Evolutionary conservation across 2,113 vertebrate species (phyloP).

Genomic region (Spheniscus mendiculus): DNA sequence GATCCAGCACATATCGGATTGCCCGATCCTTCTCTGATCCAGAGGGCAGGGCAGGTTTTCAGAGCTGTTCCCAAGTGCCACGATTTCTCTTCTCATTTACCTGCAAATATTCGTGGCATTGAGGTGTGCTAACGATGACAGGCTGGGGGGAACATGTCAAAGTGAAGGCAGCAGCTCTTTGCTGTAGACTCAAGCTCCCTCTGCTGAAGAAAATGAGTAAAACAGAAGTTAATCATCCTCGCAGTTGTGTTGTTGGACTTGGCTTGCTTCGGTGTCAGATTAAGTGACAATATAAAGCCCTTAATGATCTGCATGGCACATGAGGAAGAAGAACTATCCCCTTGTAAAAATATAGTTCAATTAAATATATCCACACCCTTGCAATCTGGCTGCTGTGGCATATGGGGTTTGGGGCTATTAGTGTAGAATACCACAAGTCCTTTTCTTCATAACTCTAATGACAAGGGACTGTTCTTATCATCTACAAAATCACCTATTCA

Average conservation of each 20-base stretch:
- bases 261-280: not conserved
- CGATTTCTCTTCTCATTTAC: not conserved
- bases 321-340: not conserved
- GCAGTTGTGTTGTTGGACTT: not conserved
- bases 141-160: not conserved
- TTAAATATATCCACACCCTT: not conserved
- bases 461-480: not conserved
- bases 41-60: not conserved
- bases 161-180: not conserved
- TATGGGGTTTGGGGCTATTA: not conserved
- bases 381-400: not conserved
- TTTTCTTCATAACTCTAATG: not conserved
- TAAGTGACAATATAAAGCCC: not conserved
- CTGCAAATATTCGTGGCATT: not conserved
- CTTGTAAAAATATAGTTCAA: not conserved
- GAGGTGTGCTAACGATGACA: not conserved
- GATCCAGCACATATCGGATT: not conserved
- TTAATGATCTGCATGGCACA: not conserved
- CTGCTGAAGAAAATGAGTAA: conserved; percentile 55
- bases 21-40: not conserved
- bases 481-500: not conserved
- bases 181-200: conserved; percentile 66
- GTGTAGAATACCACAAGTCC: not conserved
- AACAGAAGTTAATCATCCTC: not conserved
- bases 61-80: not conserved